These are phyloP conservation scores for Lichenostomus cassidix DNA, from an alignment of 2,113 vertebrate genomes.

Conservation along the genomic window DNA sequence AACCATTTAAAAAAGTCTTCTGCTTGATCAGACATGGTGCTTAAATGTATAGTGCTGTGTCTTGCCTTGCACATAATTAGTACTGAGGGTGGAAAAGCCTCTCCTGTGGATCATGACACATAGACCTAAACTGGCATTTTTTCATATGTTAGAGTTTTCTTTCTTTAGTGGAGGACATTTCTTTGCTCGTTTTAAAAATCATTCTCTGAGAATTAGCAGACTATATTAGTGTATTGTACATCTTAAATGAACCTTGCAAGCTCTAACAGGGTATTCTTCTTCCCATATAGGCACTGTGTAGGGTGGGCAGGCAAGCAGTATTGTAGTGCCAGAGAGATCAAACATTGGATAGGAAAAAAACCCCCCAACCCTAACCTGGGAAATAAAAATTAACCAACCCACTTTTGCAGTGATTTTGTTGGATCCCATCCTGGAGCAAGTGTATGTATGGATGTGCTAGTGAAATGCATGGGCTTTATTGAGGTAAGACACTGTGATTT, in stretches of 20 bases:
- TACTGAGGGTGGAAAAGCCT: neutral
- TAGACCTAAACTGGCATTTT: constrained; percentile 15
- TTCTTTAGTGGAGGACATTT: neutral
- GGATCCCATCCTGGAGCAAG: neutral
- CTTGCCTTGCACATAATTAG: constrained; percentile 28
- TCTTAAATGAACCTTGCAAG: constrained; percentile 16
- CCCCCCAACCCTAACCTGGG: neutral
- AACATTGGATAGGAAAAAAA: neutral
- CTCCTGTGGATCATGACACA: neutral
- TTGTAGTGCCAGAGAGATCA: neutral
- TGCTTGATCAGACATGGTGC: constrained; percentile 2
- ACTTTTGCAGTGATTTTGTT: constrained; percentile 3
- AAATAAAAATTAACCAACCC: neutral
- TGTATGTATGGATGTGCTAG: neutral
- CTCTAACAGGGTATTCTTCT: neutral
- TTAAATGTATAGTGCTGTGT: neutral
- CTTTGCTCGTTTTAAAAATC: neutral
- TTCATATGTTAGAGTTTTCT: neutral
- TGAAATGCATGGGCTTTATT: neutral
- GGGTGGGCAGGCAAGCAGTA: neutral
- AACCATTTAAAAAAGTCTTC: neutral
- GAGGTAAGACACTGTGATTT: neutral
- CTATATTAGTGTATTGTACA: neutral
- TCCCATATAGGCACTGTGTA: neutral
- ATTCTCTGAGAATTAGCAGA: constrained; percentile 2